Percentiles rank a stretch among this genome's conserved stretches.
Evolutionary conservation across 2,797 vertebrate species (phyloP).

Genomic region (Tragelaphus eurycerus): DNA sequence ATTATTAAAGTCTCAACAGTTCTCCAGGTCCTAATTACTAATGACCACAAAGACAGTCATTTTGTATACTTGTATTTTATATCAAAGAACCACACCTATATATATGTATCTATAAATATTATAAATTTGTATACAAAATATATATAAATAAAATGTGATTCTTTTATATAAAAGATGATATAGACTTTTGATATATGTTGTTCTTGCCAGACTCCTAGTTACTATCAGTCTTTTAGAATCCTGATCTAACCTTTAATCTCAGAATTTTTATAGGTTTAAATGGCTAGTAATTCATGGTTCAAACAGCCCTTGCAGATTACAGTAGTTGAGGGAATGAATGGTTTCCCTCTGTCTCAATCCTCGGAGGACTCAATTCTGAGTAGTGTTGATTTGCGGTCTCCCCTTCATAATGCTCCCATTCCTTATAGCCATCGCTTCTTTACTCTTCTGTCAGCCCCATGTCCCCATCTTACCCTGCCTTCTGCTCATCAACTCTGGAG

Average conservation of each 20-base stretch:
- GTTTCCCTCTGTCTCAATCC: neutral
- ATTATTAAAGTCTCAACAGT: neutral
- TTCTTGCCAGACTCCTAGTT: neutral
- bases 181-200: neutral
- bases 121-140: neutral
- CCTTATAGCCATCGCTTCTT: fast-evolving
- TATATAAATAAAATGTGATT: neutral
- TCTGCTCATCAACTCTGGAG: neutral
- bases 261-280: neutral
- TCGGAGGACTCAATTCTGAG: neutral
- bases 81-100: neutral
- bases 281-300: neutral
- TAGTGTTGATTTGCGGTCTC: fast-evolving
- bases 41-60: neutral
- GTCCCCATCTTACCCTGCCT: neutral
- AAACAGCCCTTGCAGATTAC: neutral
- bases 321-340: neutral
- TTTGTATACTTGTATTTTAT: neutral
- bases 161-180: neutral
- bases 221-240: neutral
- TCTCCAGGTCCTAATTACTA: neutral
- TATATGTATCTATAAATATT: neutral
- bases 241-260: neutral
- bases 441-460: neutral
- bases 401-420: fast-evolving